A percentile compares a stretch with the other conserved stretches of the same genome.
Evolutionary conservation across 2,113 vertebrate genomes (phyloP).

Genomic region (Lycocorax pyrrhopterus): DNA sequence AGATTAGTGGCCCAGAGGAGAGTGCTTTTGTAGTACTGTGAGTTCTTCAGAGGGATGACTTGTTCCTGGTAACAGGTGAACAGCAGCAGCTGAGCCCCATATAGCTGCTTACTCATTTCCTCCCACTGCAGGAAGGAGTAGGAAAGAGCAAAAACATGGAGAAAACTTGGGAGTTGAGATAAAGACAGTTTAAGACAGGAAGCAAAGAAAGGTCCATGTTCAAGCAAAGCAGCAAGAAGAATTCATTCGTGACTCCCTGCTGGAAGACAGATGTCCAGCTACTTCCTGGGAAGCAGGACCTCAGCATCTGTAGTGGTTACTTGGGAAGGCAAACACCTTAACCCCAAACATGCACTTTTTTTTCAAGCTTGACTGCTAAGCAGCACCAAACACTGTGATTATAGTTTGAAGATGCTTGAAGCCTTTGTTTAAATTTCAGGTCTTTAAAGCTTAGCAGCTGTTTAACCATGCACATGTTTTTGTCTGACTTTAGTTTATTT

Average conservation of each 20-base stretch:
- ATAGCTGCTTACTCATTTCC: not conserved
- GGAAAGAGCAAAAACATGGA: not conserved
- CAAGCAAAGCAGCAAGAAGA: not conserved
- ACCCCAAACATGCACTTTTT: not conserved
- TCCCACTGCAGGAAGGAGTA: not conserved
- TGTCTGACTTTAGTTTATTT: not conserved
- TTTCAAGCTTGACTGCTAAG: not conserved
- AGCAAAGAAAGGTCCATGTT: not conserved
- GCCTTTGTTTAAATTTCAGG: not conserved
- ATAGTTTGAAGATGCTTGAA: not conserved
- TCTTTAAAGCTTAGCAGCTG: not conserved
- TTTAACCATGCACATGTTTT: not conserved
- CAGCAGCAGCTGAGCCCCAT: not conserved
- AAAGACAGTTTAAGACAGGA: not conserved
- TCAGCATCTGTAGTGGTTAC: not conserved
- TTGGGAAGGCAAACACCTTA: not conserved
- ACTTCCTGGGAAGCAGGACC: not conserved
- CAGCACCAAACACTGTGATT: not conserved
- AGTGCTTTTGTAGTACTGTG: not conserved
- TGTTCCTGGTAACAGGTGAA: not conserved
- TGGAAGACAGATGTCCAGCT: not conserved
- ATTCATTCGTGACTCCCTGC: accelerated
- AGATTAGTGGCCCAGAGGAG: not conserved
- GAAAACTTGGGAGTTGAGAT: not conserved
- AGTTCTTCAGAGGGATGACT: not conserved